Evolutionary conservation across 1,140 invertebrate genomes (phyloP), one percentile per base, ranked within the genome.

Genomic region (Stegodyphus mimosarum): DNA sequence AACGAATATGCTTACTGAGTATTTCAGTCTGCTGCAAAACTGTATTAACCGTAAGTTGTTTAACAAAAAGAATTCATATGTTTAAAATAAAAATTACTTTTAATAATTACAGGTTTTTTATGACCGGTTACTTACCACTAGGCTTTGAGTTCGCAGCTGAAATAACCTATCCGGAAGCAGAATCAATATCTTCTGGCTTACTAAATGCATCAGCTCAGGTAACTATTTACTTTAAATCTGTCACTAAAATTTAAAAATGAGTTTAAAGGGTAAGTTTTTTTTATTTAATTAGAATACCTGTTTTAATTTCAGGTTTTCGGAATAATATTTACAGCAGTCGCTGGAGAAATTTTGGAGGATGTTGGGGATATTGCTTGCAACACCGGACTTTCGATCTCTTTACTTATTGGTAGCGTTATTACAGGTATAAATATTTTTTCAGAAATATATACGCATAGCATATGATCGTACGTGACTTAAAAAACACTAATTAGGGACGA

Each of bases 131-230:
- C 88, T 88, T 93, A 60, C 92, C 92, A 10, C 90, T 93, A 52
- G 92, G 92, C 13, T 93, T 92, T 89, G 92, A 93, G 88, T 92
- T 93, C 88, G 92, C 92, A 49, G 92, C 92, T 13, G 92, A 93
- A 89, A 89, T 93, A 15, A 93, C 93, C 7, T 93, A 91, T 88
- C 92, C 92, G 18, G 96, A 97, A 90, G 95, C 96, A 0, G 97
- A 98, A 92, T 96, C 96, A 2, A 97, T 96, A 0, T 96, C 96
- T 0, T 94, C 95, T n/a, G 96, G 96, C n/a, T 90, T 98, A 9
- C 90, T 98, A 5, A 98, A 98, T 89, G 95, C 95, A 7, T 94
- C 95, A 72, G 95, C 95, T 17, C 92, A 93, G 89, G 91, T 92
- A 87, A 48, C 13, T 10, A 9, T 1, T 60, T 60, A 60, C 15